A percentile compares a stretch with the other conserved stretches of the same genome.
phyloP scores from a whole-genome alignment of 2,797 vertebrate species.

The Melopsittacus undulatus region DNA sequence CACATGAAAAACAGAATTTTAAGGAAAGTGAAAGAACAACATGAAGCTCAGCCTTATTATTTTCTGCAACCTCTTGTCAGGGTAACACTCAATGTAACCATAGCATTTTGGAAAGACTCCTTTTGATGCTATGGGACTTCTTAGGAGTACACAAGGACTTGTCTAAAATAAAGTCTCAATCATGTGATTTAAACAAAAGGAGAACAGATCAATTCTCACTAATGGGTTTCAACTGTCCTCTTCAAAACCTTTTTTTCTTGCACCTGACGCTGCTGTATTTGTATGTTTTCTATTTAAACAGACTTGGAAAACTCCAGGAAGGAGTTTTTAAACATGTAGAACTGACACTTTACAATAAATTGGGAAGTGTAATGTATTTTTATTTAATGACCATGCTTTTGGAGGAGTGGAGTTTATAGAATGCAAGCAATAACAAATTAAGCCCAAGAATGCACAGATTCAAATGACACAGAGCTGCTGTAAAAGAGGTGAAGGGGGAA shows the following conservation, averaged over 20 bases:
- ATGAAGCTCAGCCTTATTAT: neutral
- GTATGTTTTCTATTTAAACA: neutral
- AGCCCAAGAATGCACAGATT: neutral
- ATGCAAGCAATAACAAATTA: neutral
- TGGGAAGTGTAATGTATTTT: neutral
- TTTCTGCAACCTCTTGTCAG: neutral
- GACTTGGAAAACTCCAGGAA: neutral
- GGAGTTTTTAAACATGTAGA: neutral
- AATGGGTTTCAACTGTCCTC: neutral
- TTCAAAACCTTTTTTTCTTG: neutral
- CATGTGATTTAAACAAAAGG: neutral
- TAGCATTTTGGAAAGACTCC: neutral
- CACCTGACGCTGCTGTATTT: neutral
- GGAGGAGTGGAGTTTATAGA: neutral
- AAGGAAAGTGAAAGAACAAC: neutral
- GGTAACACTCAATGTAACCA: neutral
- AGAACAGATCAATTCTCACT: neutral
- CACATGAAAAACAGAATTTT: neutral
- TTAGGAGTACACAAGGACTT: neutral
- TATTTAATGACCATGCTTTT: neutral
- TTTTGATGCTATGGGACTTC: neutral
- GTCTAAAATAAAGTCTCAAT: neutral
- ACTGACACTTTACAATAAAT: fast-evolving
- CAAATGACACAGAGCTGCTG: neutral
- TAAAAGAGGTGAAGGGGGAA: neutral